Evolutionary conservation across 2,888 invertebrate genomes (phyloP), one percentile per base, ranked within the genome.

Genomic region (Pachycephus smyrnensis): DNA sequence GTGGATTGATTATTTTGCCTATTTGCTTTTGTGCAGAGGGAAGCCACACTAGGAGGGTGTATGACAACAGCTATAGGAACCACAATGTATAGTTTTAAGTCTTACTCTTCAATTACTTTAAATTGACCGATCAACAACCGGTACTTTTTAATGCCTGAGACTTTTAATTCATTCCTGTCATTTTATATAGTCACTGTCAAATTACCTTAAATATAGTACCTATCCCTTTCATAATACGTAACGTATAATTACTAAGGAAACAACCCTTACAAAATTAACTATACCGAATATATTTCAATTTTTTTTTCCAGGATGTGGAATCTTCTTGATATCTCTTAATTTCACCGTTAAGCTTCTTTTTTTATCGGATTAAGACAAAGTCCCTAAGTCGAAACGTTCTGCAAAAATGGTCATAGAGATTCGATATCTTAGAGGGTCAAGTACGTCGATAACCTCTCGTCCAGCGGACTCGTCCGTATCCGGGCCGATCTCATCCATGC

Each of bases 1-100:
- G 81, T 79, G 88, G 86, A 86, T 89, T 90, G 89, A 91, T 90
- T 90, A 89, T 88, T 82, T 78, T 69, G 36, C 35, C 32, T 71
- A 71, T 55, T 9, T 9, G 55, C 23, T 55, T 55, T 55, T 55
- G 23, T 55, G 6, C 23, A 23, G 23, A 55, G 55, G 55, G 55
- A 55, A 55, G 55, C 55, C 55, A 55, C 55, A 55, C 55, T 55
- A 55, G 23, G 23, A 55, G 55, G 55, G 55, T 55, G 55, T 55
- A 23, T 2, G 55, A 23, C 23, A 23, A 55, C 23, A 1, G 23
- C 6, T 55, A 23, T 55, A 55, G 23, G 23, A 15, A 55, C 55
- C 55, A 23, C 55, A 55, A 55, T 23, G 55, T 55, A 55, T 55
- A 55, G 2, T 55, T 55, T 55, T 23, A 23, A 23, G 9, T 55